phyloP scores from a whole-genome alignment of 1,140 invertebrate species.

The Coenobita brevimanus region DNA sequence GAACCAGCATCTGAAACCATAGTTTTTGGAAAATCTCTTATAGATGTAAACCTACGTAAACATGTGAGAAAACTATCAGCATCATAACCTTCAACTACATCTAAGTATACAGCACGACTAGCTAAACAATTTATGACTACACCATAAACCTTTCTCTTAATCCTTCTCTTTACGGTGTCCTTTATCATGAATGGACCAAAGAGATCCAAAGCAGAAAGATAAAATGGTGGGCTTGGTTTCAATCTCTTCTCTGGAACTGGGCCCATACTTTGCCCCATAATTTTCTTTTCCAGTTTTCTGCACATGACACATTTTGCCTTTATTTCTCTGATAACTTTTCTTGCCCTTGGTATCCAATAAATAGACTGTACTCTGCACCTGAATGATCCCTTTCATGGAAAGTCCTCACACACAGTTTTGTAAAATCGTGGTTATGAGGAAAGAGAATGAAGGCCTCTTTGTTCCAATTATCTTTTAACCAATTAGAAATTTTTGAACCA shows the following conservation, averaged over 20 bases:
- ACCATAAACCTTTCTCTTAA: conserved; percentile 9
- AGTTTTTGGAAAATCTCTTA: not conserved
- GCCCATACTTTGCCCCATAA: conserved; percentile 7
- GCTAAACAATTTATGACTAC: conserved; percentile 7
- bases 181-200: conserved; percentile 19
- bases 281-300: too few species aligned
- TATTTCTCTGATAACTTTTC: not conserved
- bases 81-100: conserved; percentile 30
- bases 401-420: not conserved
- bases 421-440: not conserved
- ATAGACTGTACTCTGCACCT: not conserved
- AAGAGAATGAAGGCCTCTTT: not conserved
- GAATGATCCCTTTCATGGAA: conserved; percentile 4
- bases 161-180: conserved; percentile 13
- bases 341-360: not conserved
- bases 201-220: conserved; percentile 3
- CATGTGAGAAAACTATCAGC: not conserved
- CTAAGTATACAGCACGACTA: conserved; percentile 25
- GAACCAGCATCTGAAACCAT: conserved; percentile 29
- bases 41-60: not conserved
- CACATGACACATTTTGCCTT: conserved; percentile 23
- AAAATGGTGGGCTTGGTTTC: conserved; percentile 19
- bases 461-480: conserved; percentile 19
- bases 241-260: not conserved
- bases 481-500: conserved; percentile 6